Base-by-base conservation (phyloP, 1,140 invertebrate species). In the Zaprionus lachaisei region DNA sequence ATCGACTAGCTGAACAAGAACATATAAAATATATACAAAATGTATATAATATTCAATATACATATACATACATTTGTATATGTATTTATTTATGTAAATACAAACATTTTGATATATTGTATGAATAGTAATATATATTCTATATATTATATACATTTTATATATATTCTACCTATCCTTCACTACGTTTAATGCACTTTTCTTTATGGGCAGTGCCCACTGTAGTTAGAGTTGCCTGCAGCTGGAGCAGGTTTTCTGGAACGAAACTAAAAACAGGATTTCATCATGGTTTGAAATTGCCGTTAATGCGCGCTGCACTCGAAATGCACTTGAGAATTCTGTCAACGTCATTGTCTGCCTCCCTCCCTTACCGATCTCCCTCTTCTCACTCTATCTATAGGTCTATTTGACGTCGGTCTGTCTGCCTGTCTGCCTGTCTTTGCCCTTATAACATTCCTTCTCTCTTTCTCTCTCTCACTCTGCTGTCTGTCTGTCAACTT, bases 201-300 rank as follows among this genome's bases (percentile, higher is more conserved):
- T 17, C 41, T 47, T 20, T 3, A 7, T 17, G n/a, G n/a, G 1
- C 6, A 4, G n/a, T 17, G n/a, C 41, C 41, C n/a, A 47, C 41
- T 47, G n/a, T 47, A 17, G 41, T 44, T 44, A n/a, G 15, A 44
- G 41, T 44, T 47, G 41, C 41, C 54, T 31, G 54, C 54, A n/a
- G 14, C 55, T 47, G 41, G 41, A 66, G 26, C 70, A 31, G 55
- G 54, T 72, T 72, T 47, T 64, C 20, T 57, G 28, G 22, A 14
- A 44, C n/a, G 20, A 34, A 5, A 34, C n/a, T 1, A 20, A 5
- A 65, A 67, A 60, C 55, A 55, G 64, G 47, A 61, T 73, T 73
- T 73, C 64, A 51, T 68, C 56, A 66, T 24, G 15, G 22, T 31
- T 14, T 2, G n/a, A 26, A 65, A 71, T 60, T 38, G 34, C 55